Evolutionary conservation across 1,140 invertebrate genomes (phyloP).

Genomic region (Drosophila nebulosa): DNA sequence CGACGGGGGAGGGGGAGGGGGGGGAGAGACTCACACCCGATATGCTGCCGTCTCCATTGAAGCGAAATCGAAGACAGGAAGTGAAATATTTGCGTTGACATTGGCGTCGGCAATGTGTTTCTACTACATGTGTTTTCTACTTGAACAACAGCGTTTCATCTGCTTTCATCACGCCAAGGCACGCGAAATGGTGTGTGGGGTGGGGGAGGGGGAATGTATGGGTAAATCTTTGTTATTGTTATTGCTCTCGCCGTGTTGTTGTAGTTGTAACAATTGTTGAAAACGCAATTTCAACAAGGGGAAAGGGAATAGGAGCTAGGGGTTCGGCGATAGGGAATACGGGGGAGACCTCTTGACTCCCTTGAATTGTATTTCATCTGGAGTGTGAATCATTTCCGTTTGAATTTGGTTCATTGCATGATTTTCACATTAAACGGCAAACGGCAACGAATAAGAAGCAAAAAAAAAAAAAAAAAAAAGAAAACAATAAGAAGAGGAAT

Average conservation of each 20-base stretch:
- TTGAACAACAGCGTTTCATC: constrained; percentile 16
- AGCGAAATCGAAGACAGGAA: constrained; percentile 59
- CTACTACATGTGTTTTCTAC: constrained; percentile 37
- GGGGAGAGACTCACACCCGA: background rate
- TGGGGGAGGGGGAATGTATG: too few relatives aligned
- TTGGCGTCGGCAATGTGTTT: constrained; percentile 32
- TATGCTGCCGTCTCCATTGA: constrained; percentile 19
- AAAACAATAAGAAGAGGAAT: background rate
- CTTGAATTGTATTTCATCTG: constrained; percentile 52
- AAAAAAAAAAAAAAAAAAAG: background rate
- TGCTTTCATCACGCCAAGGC: constrained; percentile 12
- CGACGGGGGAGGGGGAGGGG: background rate
- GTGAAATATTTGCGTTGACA: constrained; percentile 76
- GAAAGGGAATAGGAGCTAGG: background rate
- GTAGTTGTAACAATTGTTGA: constrained; percentile 62
- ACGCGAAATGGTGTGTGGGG: background rate
- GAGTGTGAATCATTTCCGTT: constrained; percentile 78
- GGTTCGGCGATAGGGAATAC: too few relatives aligned
- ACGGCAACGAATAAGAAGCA: background rate
- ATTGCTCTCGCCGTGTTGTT: constrained; percentile 22
- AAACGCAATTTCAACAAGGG: constrained; percentile 58
- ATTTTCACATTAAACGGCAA: constrained; percentile 69
- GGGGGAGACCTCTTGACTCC: constrained; percentile 23
- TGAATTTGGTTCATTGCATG: constrained; percentile 77
- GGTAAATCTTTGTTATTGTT: background rate